Conservation (phyloP, 2,797 vertebrate species). For the Melanotaenia maccullochi region DNA sequence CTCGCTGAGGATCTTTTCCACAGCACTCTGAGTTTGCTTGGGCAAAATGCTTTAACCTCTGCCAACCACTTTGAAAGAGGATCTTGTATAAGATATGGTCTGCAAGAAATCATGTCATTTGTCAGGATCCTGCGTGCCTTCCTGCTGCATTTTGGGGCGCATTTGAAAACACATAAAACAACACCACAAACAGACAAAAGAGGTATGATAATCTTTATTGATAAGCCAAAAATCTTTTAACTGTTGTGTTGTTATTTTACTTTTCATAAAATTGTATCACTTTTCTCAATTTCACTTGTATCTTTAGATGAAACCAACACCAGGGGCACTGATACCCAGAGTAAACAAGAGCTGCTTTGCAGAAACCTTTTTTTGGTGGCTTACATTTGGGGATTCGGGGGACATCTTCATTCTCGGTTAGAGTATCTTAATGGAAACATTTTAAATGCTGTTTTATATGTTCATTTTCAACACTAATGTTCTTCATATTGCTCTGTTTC, state of each 20-base stretch:
- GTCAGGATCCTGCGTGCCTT: slow-evolving; percentile 82
- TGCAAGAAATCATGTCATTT: slow-evolving; percentile 86
- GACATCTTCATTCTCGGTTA: slow-evolving; percentile 85
- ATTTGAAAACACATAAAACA: slow-evolving; percentile 50
- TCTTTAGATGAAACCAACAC: slow-evolving; percentile 10
- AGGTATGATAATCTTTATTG: slow-evolving; percentile 43
- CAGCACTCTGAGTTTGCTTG: slow-evolving; percentile 74
- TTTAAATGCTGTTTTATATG: background rate
- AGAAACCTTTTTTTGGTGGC: slow-evolving; percentile 85
- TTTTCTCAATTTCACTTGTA: slow-evolving; percentile 29
- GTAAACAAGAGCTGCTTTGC: slow-evolving; percentile 59
- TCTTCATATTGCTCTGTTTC: slow-evolving; percentile 18
- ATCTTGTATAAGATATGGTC: slow-evolving; percentile 63
- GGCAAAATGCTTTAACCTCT: slow-evolving; percentile 61
- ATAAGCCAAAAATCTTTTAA: background rate
- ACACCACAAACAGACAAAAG: slow-evolving; percentile 5
- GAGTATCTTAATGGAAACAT: background rate
- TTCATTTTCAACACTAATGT: slow-evolving; percentile 1
- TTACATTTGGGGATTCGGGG: slow-evolving; percentile 90
- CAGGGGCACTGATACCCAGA: slow-evolving; percentile 10
- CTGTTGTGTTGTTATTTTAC: background rate
- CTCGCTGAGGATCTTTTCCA: slow-evolving; percentile 85
- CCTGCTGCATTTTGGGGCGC: slow-evolving; percentile 72
- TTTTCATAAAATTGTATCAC: background rate
- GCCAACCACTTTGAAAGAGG: slow-evolving; percentile 56